Percentiles rank a stretch among this genome's conserved stretches.
These are phyloP conservation scores for Triops cancriformis DNA, from an alignment of 1,140 invertebrate species.

Conservation along the genomic window DNA sequence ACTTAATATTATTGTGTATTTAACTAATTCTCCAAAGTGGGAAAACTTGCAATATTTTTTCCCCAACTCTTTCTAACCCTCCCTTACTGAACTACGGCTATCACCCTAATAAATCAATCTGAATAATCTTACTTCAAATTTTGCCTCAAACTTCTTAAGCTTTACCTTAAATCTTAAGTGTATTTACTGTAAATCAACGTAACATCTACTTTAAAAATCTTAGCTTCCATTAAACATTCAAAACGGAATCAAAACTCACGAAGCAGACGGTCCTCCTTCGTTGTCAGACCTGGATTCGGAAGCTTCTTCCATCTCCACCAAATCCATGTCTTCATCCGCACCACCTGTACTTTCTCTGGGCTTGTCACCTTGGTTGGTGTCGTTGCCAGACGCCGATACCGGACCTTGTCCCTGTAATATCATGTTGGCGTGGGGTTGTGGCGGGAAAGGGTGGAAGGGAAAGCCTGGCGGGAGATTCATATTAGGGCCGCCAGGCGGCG, in stretches of 20 bases:
- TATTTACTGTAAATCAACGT: too few species aligned
- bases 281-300: not conserved
- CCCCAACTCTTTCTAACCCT: too few species aligned
- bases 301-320: constrained; percentile 27
- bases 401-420: constrained; percentile 16
- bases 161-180: too few species aligned
- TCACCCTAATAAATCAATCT: too few species aligned
- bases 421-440: not conserved
- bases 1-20: too few species aligned
- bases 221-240: too few species aligned
- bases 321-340: constrained; percentile 25
- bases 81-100: too few species aligned
- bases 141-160: too few species aligned
- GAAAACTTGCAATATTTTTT: too few species aligned
- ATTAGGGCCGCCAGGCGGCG: not conserved
- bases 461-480: constrained; percentile 26
- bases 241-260: not conserved
- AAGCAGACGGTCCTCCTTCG: not conserved
- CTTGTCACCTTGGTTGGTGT: not conserved
- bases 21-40: too few species aligned
- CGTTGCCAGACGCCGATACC: not conserved
- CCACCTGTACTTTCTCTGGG: not conserved
- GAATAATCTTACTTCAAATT: too few species aligned
- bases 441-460: constrained; percentile 19
- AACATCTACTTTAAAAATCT: too few species aligned